A percentile compares a stretch with the other conserved stretches of the same genome.
phyloP scores from a whole-genome alignment of 1,140 invertebrate species.

The Sitodiplosis mosellana region DNA sequence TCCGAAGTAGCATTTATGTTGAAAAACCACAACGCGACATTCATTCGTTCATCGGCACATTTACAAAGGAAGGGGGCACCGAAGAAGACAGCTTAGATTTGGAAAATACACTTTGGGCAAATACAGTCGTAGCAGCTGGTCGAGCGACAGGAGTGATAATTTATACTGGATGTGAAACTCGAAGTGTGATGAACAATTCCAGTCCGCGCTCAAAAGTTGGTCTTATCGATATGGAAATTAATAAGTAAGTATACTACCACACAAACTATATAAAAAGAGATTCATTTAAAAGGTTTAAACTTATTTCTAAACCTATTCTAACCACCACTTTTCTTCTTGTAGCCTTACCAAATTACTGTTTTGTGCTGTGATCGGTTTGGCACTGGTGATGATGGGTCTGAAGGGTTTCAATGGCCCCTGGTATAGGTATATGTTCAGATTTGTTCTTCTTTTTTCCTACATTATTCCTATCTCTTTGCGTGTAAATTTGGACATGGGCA shows the following conservation, averaged over 20 bases:
- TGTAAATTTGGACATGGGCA: constrained; percentile 98
- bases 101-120: constrained; percentile 97
- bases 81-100: constrained; percentile 71
- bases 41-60: constrained; percentile 94
- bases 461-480: constrained; percentile 97
- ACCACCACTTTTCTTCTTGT: no score
- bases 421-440: constrained; percentile 83
- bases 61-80: constrained; percentile 40
- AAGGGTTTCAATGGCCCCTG: constrained; percentile 93
- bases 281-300: constrained; percentile 1
- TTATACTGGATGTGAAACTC: constrained; percentile 88
- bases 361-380: constrained; percentile 73
- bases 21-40: constrained; percentile 98
- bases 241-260: constrained; percentile 29
- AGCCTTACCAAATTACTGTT: constrained; percentile 58
- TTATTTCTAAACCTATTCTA: constrained; percentile 3
- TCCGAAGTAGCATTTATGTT: constrained; percentile 78
- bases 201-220: constrained; percentile 89
- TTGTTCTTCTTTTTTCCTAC: constrained; percentile 94
- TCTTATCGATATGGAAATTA: constrained; percentile 86
- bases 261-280: not conserved
- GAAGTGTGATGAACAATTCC: constrained; percentile 97
- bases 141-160: constrained; percentile 87
- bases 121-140: constrained; percentile 94
- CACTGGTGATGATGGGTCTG: constrained; percentile 85